Evolutionary conservation across 2,797 vertebrate species (phyloP).

Genomic region (Peromyscus attwateri): DNA sequence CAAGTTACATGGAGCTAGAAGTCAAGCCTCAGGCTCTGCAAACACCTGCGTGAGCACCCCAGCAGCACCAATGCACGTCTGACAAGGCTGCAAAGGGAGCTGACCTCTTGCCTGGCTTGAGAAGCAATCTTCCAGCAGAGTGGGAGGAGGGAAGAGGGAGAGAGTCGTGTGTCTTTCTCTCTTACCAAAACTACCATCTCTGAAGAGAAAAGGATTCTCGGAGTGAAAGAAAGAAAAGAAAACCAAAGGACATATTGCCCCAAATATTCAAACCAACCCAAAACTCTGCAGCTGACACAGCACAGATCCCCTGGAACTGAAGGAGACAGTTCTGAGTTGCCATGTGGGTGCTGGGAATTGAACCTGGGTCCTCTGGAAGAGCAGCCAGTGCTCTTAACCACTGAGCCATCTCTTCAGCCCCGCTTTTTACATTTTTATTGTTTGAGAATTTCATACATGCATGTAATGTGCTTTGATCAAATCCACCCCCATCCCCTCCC

Average conservation of each 20-base stretch:
- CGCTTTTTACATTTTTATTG: background rate
- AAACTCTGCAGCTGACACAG: background rate
- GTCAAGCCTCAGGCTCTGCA: background rate
- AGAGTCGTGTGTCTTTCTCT: background rate
- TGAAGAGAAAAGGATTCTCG: constrained; percentile 27
- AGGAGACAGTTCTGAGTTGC: background rate
- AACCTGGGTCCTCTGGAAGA: background rate
- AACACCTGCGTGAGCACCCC: background rate
- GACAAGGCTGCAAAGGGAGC: background rate
- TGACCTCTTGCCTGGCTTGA: background rate
- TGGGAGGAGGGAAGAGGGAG: background rate
- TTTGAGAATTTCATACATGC: background rate
- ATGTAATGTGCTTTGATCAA: background rate
- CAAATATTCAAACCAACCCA: background rate
- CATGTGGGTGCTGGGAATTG: background rate
- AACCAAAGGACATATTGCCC: background rate
- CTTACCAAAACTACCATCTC: constrained; percentile 7
- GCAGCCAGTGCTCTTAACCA: background rate
- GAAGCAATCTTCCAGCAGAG: background rate
- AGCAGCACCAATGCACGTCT: background rate
- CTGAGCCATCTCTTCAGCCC: background rate
- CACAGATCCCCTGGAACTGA: background rate
- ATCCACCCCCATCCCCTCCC: background rate
- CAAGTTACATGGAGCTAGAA: constrained; percentile 34
- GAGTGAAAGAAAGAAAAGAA: constrained; percentile 26